Evolutionary conservation across 1,140 invertebrate species (phyloP).

Genomic region (Cyclargus thomasi): DNA sequence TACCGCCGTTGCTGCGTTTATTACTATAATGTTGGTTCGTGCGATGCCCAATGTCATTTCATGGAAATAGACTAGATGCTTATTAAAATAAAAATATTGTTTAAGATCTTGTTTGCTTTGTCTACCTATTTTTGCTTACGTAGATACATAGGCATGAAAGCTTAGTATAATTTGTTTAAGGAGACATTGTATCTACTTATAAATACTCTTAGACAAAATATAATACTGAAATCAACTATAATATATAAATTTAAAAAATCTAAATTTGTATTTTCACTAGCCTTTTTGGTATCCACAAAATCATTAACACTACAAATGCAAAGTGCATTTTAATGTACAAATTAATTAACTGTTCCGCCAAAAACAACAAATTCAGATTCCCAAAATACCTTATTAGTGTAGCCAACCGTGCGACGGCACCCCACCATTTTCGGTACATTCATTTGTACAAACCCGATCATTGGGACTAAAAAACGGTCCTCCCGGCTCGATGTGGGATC

Average conservation of each 20-base stretch:
- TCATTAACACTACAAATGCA: not conserved
- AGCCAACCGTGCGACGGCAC: slow-evolving; percentile 17
- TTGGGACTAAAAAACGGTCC: not conserved
- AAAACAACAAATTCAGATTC: slow-evolving; percentile 17
- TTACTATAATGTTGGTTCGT: not conserved
- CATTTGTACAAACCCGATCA: slow-evolving; percentile 20
- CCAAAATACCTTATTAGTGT: slow-evolving; percentile 23
- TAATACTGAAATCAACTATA: no score
- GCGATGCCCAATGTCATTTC: slow-evolving; percentile 6
- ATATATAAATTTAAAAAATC: no score
- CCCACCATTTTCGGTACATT: slow-evolving; percentile 27
- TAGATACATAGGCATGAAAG: no score
- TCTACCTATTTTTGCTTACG: no score
- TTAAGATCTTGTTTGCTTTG: not conserved
- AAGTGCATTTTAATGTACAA: not conserved
- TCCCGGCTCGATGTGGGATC: not conserved
- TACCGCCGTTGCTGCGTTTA: not conserved
- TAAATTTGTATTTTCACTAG: no score
- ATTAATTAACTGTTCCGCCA: not conserved
- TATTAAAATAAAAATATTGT: not conserved
- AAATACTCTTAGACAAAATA: no score
- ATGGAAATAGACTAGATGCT: not conserved
- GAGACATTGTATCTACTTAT: no score
- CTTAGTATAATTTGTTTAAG: no score
- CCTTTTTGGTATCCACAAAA: not conserved